Conservation (phyloP, 2,113 vertebrate species). For the Melanocharis versteri region DNA sequence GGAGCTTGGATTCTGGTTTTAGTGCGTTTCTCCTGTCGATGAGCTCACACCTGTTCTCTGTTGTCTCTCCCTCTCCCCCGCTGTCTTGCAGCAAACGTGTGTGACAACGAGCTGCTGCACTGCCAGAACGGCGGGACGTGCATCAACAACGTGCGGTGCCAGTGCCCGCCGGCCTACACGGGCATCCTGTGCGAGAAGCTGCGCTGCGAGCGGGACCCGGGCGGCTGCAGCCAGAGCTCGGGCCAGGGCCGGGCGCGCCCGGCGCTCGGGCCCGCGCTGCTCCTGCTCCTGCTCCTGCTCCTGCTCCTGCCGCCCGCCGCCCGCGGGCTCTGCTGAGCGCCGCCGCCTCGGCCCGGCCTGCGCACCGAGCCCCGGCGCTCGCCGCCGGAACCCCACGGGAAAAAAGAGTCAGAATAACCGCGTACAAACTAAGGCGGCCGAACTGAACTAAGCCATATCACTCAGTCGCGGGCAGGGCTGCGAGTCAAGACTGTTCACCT, state of each 20-base stretch:
- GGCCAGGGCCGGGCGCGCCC: conserved; percentile 40
- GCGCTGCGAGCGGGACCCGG: conserved; percentile 81
- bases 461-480: conserved; percentile 69
- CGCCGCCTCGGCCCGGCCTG: no score
- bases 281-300: conserved; percentile 72
- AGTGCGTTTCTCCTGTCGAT: not conserved
- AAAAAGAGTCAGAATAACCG: not conserved
- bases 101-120: conserved; percentile 92
- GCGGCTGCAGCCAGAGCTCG: conserved; percentile 77
- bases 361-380: not conserved
- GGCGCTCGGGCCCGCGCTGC: not conserved
- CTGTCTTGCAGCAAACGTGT: conserved; percentile 86
- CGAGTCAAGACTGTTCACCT: conserved; percentile 69
- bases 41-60: conserved; percentile 24
- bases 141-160: conserved; percentile 87
- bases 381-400: not conserved
- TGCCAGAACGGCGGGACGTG: conserved; percentile 96
- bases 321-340: conserved; percentile 45
- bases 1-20: not conserved
- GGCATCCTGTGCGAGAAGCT: conserved; percentile 91
- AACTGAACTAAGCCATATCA: conserved; percentile 89
- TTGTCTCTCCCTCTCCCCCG: not conserved
- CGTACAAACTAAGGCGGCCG: conserved; percentile 63
- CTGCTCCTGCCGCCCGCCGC: conserved; percentile 72
- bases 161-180: conserved; percentile 81